These are phyloP conservation scores for Columba janthina DNA, from an alignment of 2,113 vertebrate species.

Conservation along the genomic window DNA sequence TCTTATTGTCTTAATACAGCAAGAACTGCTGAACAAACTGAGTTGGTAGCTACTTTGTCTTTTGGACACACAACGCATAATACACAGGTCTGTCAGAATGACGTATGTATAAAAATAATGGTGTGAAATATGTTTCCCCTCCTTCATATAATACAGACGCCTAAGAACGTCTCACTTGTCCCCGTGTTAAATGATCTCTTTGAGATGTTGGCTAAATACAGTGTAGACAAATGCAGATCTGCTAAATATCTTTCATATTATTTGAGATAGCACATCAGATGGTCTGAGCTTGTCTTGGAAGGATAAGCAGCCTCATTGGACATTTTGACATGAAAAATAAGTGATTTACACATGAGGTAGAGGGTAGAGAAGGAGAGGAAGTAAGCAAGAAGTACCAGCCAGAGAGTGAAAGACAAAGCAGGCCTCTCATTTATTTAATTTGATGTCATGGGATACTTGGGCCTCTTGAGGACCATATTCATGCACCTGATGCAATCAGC, in stretches of 20 bases:
- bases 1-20: not conserved
- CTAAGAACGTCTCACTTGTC: not conserved
- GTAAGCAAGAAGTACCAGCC: not conserved
- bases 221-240: not conserved
- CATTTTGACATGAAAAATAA: not conserved
- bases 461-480: not conserved
- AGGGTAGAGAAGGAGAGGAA: not conserved
- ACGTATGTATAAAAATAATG: not conserved
- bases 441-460: not conserved
- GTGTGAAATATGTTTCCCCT: not conserved
- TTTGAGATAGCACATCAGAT: not conserved
- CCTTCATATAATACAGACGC: not conserved
- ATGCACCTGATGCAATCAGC: slow-evolving; percentile 37
- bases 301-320: not conserved
- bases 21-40: slow-evolving; percentile 3
- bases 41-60: not conserved
- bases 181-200: not conserved
- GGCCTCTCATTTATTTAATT: not conserved
- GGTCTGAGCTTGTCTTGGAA: not conserved
- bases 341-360: not conserved
- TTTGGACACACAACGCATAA: slow-evolving; percentile 22
- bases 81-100: slow-evolving; percentile 36
- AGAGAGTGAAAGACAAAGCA: not conserved
- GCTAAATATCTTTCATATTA: not conserved
- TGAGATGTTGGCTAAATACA: not conserved